phyloP scores from a whole-genome alignment of 2,113 vertebrate species.

The Pelobates fuscus region DNA sequence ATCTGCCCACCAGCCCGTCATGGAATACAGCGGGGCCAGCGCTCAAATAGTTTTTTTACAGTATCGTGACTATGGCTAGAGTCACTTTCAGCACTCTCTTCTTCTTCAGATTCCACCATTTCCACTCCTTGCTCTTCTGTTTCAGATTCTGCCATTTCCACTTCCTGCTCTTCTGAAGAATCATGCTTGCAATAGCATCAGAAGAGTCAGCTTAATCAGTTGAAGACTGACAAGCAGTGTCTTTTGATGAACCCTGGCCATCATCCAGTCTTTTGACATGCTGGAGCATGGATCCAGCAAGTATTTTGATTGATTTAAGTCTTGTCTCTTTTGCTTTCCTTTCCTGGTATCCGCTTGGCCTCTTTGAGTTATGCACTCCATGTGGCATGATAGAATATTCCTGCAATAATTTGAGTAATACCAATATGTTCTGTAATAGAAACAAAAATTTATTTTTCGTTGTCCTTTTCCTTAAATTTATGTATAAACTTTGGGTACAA shows the following conservation, averaged over 20 bases:
- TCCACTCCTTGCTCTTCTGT: neutral
- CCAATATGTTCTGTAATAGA: no score
- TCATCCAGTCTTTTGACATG: slow-evolving; percentile 1
- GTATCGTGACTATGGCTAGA: neutral
- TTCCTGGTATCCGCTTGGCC: slow-evolving; percentile 3
- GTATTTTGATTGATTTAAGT: neutral
- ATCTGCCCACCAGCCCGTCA: no score
- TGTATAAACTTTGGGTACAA: no score
- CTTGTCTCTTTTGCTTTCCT: neutral
- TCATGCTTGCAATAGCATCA: neutral
- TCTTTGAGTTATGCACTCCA: slow-evolving; percentile 7
- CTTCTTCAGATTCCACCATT: neutral
- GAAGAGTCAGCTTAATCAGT: neutral
- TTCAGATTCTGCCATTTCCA: neutral
- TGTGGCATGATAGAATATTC: neutral
- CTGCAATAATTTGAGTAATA: neutral
- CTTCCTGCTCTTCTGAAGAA: neutral
- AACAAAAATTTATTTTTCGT: no score
- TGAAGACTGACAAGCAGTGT: neutral
- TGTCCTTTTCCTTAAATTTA: no score
- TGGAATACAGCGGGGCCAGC: no score
- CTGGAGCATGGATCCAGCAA: slow-evolving; percentile 11
- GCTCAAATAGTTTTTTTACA: no score
- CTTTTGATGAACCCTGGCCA: neutral
- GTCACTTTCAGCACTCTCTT: neutral